Evolutionary conservation across 2,888 invertebrate species (phyloP), one percentile per base, ranked within the genome.

Genomic region (Danaus chrysippus): DNA sequence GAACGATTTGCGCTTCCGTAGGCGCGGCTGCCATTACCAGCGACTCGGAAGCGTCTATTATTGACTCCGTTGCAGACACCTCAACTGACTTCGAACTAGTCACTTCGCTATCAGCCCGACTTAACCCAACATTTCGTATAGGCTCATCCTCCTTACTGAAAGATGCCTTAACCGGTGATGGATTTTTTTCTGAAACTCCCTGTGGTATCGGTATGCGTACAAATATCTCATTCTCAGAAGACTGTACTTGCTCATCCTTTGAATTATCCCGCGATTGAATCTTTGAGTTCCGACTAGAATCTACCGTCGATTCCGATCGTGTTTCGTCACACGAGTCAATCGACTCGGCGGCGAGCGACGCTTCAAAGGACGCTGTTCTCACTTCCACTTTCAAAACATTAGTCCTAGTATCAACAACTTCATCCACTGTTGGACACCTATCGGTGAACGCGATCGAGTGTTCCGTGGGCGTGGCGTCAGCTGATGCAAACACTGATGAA

Each of bases 401-500:
- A 66, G 71, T 72, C 67, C 68, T 72, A 54, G 69, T 71, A 58
- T 75, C 78, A 68, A 58, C 61, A n/a, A 54, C 70, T 66, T 63
- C 70, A 71, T 63, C 64, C 62, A 63, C 42, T 44, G 62, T 72
- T 42, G 71, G 65, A 63, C 71, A 61, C 44, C 70, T 68, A 42
- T 75, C 76, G 13, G 71, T 74, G 44, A 75, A 55, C 62, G 59
- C 58, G 8, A 74, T 73, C 56, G 69, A 55, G 53, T 81, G 79
- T 34, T 89, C 86, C 49, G 88, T 87, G 13, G 89, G 89, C 56
- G 89, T 90, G 34, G 78, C 85, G 67, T 86, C 89, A 11, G 82
- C 83, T 15, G 88, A 88, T 34, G 89, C 87, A 75, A 90, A 90
- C 63, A 90, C 90, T 19, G 90, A 89, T 1, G 90, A 84, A 0